Evolutionary conservation across 2,888 invertebrate genomes (phyloP).

Genomic region (Vesta saturnalis): DNA sequence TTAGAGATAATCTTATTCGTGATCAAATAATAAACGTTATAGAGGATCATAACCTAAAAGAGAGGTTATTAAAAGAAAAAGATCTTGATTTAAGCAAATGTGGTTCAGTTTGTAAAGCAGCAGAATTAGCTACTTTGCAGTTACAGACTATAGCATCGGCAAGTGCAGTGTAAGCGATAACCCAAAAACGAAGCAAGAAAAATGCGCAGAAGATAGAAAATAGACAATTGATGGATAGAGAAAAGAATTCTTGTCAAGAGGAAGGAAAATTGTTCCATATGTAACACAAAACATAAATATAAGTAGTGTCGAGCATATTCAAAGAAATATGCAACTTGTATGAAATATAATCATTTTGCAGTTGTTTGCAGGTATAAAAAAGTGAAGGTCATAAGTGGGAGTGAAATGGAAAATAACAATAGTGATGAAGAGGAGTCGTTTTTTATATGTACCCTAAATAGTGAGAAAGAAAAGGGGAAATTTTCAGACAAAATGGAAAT

Average conservation of each 20-base stretch:
- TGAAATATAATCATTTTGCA: conserved; percentile 11
- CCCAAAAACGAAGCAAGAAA: not conserved
- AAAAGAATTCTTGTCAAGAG: not conserved
- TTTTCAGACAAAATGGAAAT: not conserved
- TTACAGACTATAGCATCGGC: not conserved
- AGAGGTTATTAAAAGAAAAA: not conserved
- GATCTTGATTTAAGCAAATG: conserved; percentile 17
- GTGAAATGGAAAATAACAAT: not conserved
- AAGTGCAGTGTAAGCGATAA: not conserved
- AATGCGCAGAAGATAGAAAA: not conserved
- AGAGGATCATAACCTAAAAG: not conserved
- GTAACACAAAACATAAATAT: not conserved
- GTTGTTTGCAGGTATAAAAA: not conserved
- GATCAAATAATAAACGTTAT: not conserved
- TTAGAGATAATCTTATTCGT: not conserved
- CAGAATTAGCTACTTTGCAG: conserved; percentile 23
- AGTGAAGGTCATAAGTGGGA: not conserved
- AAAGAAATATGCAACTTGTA: too few relatives aligned
- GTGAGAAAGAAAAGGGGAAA: not conserved
- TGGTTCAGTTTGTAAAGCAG: conserved; percentile 25
- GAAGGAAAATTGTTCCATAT: not conserved
- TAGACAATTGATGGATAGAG: not conserved
- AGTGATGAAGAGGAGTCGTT: not conserved
- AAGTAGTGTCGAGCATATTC: not conserved
- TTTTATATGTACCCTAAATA: not conserved